Evolutionary conservation across 1,140 invertebrate species (phyloP), one percentile per base, ranked within the genome.

Genomic region (Orchesella cincta): DNA sequence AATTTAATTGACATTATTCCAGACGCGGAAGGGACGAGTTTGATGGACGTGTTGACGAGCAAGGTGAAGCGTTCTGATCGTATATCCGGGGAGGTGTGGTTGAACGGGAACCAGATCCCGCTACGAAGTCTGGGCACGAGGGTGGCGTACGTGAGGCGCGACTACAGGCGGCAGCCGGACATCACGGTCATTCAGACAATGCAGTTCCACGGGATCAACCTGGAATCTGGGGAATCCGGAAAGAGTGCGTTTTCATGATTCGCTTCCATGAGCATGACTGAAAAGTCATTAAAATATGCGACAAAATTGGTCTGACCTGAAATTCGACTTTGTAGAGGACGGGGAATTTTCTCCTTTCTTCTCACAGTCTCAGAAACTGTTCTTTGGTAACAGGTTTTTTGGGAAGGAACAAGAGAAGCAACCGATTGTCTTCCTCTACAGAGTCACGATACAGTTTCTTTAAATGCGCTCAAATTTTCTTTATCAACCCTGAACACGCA

Each of bases 401-500:
- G 20, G 92, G 92, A 80, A 95, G 90, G 80, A 92, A 90, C 29
- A 90, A 90, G 1, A 78, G 76, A 26, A 80, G 34, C 79, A 94
- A 90, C 23, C 86, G 86, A 28, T 92, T 92, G 83, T 94, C 92
- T 86, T 94, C 92, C 51, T 90, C 89, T 89, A 85, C 85, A 86
- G 88, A 81, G 87, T 87, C 74, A 85, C 82, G n/a, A n/a, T n/a
- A n/a, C n/a, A n/a, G n/a, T n/a, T n/a, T n/a, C n/a, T n/a, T n/a
- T n/a, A n/a, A n/a, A n/a, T n/a, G n/a, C n/a, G n/a, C n/a, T n/a
- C n/a, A n/a, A n/a, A 75, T 91, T 88, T 82, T 94, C 93, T 83
- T 89, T 89, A 83, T 95, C 89, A 0, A 99, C 93, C 84, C 93
- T 89, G 85, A 99, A 98, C 0, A 99, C 97, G 74, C 91, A 93